Conservation (phyloP, 2,888 invertebrate species). For the Cylindroiulus punctatus region DNA sequence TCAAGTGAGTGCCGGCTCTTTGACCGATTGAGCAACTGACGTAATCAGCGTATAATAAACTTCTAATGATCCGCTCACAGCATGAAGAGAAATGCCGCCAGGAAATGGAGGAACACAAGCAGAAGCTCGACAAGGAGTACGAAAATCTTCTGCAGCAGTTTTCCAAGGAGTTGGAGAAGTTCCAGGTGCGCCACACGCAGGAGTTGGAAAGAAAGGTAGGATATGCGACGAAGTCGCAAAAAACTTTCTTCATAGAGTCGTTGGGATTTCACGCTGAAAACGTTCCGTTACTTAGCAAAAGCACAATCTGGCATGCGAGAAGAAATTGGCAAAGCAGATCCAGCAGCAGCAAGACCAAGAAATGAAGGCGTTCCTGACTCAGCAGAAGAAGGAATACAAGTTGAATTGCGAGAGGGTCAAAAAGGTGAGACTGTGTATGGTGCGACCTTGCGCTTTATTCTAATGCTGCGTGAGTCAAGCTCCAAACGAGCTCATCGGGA, state of each 20-base stretch:
- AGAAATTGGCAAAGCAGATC: slow-evolving; percentile 93
- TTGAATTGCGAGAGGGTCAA: slow-evolving; percentile 97
- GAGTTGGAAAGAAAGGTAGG: slow-evolving; percentile 69
- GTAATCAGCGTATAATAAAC: neutral
- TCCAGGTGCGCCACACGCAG: slow-evolving; percentile 75
- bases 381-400: slow-evolving; percentile 94
- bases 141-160: slow-evolving; percentile 91
- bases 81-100: slow-evolving; percentile 94
- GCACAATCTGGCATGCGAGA: slow-evolving; percentile 87
- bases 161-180: slow-evolving; percentile 88
- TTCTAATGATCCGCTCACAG: slow-evolving; percentile 66
- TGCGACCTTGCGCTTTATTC: too few relatives aligned
- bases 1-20: slow-evolving; percentile 66
- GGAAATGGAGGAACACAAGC: slow-evolving; percentile 97
- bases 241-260: slow-evolving; percentile 19
- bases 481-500: neutral
- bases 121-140: slow-evolving; percentile 94
- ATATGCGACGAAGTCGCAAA: neutral
- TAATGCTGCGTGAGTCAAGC: too few relatives aligned
- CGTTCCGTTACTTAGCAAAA: slow-evolving; percentile 75
- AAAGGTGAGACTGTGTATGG: slow-evolving; percentile 64
- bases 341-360: slow-evolving; percentile 88
- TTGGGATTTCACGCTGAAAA: neutral
- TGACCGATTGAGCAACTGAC: neutral
- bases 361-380: slow-evolving; percentile 87